A percentile compares a stretch with the other conserved stretches of the same genome.
Evolutionary conservation across 2,113 vertebrate genomes (phyloP).

Genomic region (Notothenia rossii): DNA sequence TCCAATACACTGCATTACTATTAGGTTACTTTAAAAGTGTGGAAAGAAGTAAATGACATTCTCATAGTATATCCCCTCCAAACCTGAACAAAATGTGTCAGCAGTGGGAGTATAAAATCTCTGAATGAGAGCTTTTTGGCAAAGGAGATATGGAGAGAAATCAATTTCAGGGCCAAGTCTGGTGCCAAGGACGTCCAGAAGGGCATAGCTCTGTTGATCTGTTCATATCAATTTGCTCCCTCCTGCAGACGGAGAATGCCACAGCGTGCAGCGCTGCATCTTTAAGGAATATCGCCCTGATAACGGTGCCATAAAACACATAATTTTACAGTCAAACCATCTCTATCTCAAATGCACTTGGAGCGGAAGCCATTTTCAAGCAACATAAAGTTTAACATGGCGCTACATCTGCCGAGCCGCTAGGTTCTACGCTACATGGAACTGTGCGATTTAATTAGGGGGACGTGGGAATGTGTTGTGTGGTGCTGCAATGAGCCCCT

Average conservation of each 20-base stretch:
- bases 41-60: slow-evolving; percentile 69
- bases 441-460: slow-evolving; percentile 93
- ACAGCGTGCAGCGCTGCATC: slow-evolving; percentile 77
- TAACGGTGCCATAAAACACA: slow-evolving; percentile 91
- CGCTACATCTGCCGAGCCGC: slow-evolving; percentile 96
- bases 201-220: slow-evolving; percentile 79
- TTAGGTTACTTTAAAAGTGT: slow-evolving; percentile 63
- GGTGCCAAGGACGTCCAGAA: slow-evolving; percentile 82
- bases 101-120: slow-evolving; percentile 78
- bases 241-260: slow-evolving; percentile 75
- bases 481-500: slow-evolving; percentile 47
- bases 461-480: slow-evolving; percentile 68
- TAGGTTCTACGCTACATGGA: slow-evolving; percentile 91
- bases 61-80: slow-evolving; percentile 67
- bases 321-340: slow-evolving; percentile 95
- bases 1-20: slow-evolving; percentile 50
- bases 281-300: slow-evolving; percentile 83
- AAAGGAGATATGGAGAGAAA: slow-evolving; percentile 76
- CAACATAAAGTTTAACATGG: slow-evolving; percentile 99
- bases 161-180: slow-evolving; percentile 79
- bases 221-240: slow-evolving; percentile 80
- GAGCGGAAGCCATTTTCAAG: slow-evolving; percentile 96
- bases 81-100: slow-evolving; percentile 76
- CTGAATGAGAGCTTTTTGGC: slow-evolving; percentile 79
- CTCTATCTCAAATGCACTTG: slow-evolving; percentile 92